phyloP scores from a whole-genome alignment of 2,888 invertebrate genomes.

The Scaptomyza caliginosa region DNA sequence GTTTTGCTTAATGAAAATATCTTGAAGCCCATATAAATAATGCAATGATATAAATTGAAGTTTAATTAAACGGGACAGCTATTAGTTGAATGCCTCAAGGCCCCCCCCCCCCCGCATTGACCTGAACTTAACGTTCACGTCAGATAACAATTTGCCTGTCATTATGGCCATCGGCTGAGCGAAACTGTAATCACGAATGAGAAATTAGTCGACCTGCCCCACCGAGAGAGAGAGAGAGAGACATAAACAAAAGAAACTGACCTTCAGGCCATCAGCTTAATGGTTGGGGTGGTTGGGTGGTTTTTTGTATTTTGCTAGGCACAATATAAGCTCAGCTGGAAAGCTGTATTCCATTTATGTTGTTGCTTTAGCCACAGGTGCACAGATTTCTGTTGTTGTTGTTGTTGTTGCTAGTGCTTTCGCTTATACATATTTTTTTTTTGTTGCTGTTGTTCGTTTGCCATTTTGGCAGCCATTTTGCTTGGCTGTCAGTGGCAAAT shows the following conservation, averaged over 20 bases:
- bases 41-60: conserved; percentile 68
- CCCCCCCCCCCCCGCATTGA: background rate
- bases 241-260: conserved; percentile 45
- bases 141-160: conserved; percentile 57
- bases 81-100: conserved; percentile 12
- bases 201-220: conserved; percentile 60
- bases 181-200: conserved; percentile 69
- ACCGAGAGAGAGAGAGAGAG: too few relatives aligned
- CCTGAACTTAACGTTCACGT: background rate
- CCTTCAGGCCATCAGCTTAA: conserved; percentile 32
- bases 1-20: conserved; percentile 45
- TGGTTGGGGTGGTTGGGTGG: background rate
- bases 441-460: conserved; percentile 7
- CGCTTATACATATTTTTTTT: background rate
- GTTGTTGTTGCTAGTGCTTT: conserved; percentile 8
- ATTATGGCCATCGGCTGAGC: conserved; percentile 30
- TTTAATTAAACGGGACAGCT: conserved; percentile 67
- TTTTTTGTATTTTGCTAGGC: background rate
- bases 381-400: conserved; percentile 7
- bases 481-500: conserved; percentile 41
- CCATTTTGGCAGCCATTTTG: conserved; percentile 38
- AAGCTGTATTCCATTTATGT: background rate
- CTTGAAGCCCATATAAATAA: conserved; percentile 68
- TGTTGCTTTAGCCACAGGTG: conserved; percentile 48
- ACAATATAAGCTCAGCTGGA: conserved; percentile 17